Conservation (phyloP, 2,113 vertebrate species). For the Dromiciops gliroides region DNA sequence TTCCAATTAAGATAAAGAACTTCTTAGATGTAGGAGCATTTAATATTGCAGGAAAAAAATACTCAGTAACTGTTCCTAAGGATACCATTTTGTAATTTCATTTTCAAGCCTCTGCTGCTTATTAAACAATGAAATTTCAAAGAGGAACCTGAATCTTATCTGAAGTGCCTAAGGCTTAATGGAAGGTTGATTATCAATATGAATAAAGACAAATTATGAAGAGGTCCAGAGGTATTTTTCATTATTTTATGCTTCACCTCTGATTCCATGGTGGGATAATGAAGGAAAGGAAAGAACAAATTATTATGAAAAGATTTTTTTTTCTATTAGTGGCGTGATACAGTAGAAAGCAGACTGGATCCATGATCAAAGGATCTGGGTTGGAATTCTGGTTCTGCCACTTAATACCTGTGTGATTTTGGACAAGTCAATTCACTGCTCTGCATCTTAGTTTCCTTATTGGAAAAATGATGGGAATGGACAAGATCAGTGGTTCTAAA, state of each 20-base stretch:
- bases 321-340: not conserved
- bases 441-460: not conserved
- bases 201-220: not conserved
- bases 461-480: not conserved
- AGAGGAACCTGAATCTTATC: not conserved
- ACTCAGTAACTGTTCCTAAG: not conserved
- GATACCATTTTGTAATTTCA: not conserved
- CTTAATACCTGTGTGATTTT: not conserved
- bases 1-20: not conserved
- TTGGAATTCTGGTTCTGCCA: not conserved
- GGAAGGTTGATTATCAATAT: not conserved
- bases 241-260: conserved; percentile 28
- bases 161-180: not conserved
- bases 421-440: not conserved
- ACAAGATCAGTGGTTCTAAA: not conserved
- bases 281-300: conserved; percentile 2
- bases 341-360: not conserved
- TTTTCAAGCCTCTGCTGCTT: not conserved
- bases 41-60: not conserved
- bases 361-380: not conserved
- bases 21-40: not conserved
- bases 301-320: not conserved
- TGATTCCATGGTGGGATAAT: not conserved
- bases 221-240: not conserved
- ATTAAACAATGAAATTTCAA: conserved; percentile 11